Base-by-base conservation (phyloP, 2,797 vertebrate species). In the Mormyrus proboscirostris region DNA sequence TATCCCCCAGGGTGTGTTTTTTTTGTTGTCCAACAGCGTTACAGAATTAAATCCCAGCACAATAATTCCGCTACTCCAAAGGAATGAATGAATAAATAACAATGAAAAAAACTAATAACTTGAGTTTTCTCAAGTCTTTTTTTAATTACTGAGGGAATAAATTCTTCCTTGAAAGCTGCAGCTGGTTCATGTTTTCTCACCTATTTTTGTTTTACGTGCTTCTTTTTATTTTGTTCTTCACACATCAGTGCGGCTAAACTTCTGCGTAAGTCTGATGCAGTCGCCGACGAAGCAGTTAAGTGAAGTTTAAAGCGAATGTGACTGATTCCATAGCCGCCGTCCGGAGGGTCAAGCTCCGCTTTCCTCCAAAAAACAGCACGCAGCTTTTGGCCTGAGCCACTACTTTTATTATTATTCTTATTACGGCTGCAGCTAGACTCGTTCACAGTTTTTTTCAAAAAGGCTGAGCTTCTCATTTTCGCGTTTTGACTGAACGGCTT, bases 311-410 rank as follows among this genome's bases (percentile, higher is more conserved):
- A 50, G 16, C 53, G 25, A 57, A 62, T 89, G 50, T 90, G 62
- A 89, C 47, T 88, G 29, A 65, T 65, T 29, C 29, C 25, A 12
- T 29, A 12, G 62, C 9, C 25, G 8, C 62, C 25, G 3, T 65
- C 62, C 62, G 62, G 62, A 65, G 25, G 25, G 62, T 65, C 62
- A 12, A 12, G 9, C 22, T 29, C 59, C 51, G 55, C 65, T 14
- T 41, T 76, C n/a, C 25, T 49, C n/a, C 49, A 79, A 89, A 89
- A 92, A 73, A 90, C 88, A 65, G 51, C 33, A 25, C 14, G 29
- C 4, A 2, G 69, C 12, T 73, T 73, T 73, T 73, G 69, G 69
- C 69, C 33, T 41, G 12, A 73, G 69, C 69, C 6, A 6, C 69
- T 14, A 12, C 1, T 33, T 14, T 33, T 10, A 4, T 73, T 73